These are phyloP conservation scores for Vulpes ferrilata DNA, from an alignment of 2,113 vertebrate species.

Conservation along the genomic window DNA sequence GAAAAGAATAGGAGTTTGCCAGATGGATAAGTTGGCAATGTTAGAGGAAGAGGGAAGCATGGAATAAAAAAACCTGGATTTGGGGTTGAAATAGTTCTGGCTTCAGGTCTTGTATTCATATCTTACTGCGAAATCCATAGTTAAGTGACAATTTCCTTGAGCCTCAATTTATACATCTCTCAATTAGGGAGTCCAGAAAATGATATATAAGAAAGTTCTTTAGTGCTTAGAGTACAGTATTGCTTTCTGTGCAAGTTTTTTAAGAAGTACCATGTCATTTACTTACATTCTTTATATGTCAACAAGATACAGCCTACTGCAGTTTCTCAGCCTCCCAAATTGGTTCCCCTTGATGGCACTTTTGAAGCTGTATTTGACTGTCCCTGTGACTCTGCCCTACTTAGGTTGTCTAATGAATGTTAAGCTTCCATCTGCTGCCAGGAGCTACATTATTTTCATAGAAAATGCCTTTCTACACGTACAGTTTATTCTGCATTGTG, in stretches of 20 bases:
- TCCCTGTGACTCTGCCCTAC: not conserved
- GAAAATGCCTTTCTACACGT: not conserved
- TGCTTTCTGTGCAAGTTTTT: not conserved
- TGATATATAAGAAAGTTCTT: constrained; percentile 2
- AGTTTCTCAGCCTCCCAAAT: not conserved
- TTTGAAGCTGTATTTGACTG: constrained; percentile 13
- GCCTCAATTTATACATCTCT: not conserved
- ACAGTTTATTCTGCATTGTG: constrained; percentile 25
- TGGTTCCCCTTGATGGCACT: not conserved
- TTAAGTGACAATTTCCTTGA: not conserved
- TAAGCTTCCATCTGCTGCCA: not conserved
- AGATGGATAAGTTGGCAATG: not conserved
- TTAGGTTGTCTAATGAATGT: not conserved
- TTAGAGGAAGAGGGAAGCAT: not conserved
- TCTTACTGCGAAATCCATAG: not conserved
- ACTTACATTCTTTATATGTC: not conserved
- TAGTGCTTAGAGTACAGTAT: not conserved
- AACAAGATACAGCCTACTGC: not conserved
- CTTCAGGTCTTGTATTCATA: not conserved
- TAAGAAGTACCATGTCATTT: not conserved
- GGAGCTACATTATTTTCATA: not conserved
- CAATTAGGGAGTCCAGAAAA: not conserved
- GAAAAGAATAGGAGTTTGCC: constrained; percentile 13
- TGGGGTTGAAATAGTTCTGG: not conserved
- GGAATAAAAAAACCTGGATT: not conserved